Percentiles rank a stretch among this genome's conserved stretches.
phyloP scores from a whole-genome alignment of 2,797 vertebrate species.

The Telmatherina bonti region DNA sequence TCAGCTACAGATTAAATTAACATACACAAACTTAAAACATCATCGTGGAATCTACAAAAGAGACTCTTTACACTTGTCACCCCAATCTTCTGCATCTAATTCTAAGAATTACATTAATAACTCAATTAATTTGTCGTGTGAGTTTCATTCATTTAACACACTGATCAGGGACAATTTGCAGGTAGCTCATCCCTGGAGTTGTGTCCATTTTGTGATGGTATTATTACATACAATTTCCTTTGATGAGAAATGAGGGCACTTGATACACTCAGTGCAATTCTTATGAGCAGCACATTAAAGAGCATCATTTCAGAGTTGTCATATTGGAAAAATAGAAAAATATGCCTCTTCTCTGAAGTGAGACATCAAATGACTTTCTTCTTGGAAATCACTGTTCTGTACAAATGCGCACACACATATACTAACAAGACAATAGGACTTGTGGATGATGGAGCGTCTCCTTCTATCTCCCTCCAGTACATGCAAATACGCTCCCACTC shows the following conservation, averaged over 20 bases:
- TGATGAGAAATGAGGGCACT: neutral
- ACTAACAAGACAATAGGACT: constrained; percentile 33
- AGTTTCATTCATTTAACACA: neutral
- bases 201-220: neutral
- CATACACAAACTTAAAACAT: neutral
- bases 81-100: neutral
- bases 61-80: neutral
- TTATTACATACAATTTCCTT: neutral
- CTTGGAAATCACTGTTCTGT: constrained; percentile 34
- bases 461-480: constrained; percentile 31
- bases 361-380: constrained; percentile 41
- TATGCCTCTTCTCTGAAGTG: constrained; percentile 11
- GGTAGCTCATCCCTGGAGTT: neutral
- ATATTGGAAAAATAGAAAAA: constrained; percentile 7
- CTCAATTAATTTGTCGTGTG: neutral
- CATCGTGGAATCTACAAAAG: neutral
- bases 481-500: constrained; percentile 32
- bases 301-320: neutral
- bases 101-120: neutral
- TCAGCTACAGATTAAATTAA: neutral
- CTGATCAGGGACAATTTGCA: neutral
- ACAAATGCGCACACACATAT: constrained; percentile 6
- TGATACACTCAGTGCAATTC: neutral
- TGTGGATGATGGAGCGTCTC: constrained; percentile 43
- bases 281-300: constrained; percentile 28